Conservation (phyloP, 2,888 invertebrate genomes). For the Lepas anatifera region DNA sequence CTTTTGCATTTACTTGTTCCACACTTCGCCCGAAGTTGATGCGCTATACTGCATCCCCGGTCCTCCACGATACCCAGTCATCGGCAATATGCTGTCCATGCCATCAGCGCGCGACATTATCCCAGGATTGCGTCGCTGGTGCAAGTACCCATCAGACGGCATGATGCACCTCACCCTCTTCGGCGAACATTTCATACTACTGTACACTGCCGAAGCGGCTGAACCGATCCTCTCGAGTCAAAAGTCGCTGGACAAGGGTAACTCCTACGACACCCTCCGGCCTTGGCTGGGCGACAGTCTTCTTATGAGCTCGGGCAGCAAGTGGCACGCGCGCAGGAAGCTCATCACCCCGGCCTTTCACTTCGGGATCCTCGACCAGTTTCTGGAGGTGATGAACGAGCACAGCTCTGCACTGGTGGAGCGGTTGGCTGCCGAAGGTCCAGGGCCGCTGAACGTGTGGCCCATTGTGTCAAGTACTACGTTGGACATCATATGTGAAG, state of each 20-base stretch:
- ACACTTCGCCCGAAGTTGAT: too few relatives aligned
- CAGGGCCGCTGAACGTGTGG: slow-evolving; percentile 45
- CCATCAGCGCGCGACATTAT: too few relatives aligned
- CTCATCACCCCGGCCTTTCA: slow-evolving; percentile 65
- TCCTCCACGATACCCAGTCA: too few relatives aligned
- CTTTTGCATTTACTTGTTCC: too few relatives aligned
- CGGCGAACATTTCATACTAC: too few relatives aligned
- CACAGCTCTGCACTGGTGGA: slow-evolving; percentile 46
- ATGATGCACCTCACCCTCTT: too few relatives aligned
- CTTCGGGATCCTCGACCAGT: too few relatives aligned
- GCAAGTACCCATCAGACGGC: too few relatives aligned
- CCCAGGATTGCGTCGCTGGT: too few relatives aligned
- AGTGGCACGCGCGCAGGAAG: slow-evolving; percentile 56
- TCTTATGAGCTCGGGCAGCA: slow-evolving; percentile 43
- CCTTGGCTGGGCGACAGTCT: slow-evolving; percentile 47
- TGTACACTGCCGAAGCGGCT: not conserved
- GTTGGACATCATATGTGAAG: slow-evolving; percentile 58
- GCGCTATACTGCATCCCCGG: too few relatives aligned
- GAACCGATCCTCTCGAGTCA: not conserved
- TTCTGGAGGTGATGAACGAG: slow-evolving; percentile 53
- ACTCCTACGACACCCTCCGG: slow-evolving; percentile 43
- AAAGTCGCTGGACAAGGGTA: slow-evolving; percentile 33
- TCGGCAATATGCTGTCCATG: too few relatives aligned
- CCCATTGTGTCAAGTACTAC: slow-evolving; percentile 48
- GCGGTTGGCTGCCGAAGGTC: slow-evolving; percentile 38